A percentile compares a stretch with the other conserved stretches of the same genome.
Conservation (phyloP, 2,113 vertebrate species). For the Asarcornis scutulata region DNA sequence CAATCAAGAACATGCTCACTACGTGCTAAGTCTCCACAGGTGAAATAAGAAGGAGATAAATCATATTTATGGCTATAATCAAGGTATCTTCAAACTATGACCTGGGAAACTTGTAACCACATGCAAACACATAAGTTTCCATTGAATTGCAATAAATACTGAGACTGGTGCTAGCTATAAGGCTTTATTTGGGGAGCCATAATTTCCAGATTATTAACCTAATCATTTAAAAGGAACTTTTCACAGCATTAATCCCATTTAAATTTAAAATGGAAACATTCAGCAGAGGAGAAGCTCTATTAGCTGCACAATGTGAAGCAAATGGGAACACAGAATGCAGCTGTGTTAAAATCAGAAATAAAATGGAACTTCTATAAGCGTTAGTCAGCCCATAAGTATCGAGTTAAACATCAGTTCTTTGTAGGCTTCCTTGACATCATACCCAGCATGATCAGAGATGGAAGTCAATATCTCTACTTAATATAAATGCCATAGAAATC, state of each 20-base stretch:
- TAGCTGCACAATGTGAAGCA: conserved; percentile 65
- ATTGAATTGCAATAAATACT: conserved; percentile 27
- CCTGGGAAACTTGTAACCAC: not conserved
- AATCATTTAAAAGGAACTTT: conserved; percentile 72
- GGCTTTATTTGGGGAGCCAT: conserved; percentile 37
- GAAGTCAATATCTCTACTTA: not conserved
- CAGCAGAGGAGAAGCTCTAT: conserved; percentile 63
- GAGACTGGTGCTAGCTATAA: not conserved
- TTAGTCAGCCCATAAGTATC: not conserved
- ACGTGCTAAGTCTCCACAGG: conserved; percentile 9
- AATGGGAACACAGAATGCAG: conserved; percentile 33
- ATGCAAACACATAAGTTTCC: not conserved
- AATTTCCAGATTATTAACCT: conserved; percentile 75
- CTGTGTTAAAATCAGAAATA: not conserved
- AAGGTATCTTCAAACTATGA: not conserved
- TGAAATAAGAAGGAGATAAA: conserved; percentile 53
- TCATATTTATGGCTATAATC: conserved; percentile 39
- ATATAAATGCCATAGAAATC: not conserved
- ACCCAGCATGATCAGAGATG: not conserved
- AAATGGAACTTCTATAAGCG: not conserved
- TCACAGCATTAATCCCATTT: conserved; percentile 72
- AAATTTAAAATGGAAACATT: conserved; percentile 67
- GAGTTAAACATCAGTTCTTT: not conserved
- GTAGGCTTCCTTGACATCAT: not conserved
- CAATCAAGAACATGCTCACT: conserved; percentile 52